These are phyloP conservation scores for Lates japonicus DNA, from an alignment of 2,797 vertebrate species.

Conservation along the genomic window DNA sequence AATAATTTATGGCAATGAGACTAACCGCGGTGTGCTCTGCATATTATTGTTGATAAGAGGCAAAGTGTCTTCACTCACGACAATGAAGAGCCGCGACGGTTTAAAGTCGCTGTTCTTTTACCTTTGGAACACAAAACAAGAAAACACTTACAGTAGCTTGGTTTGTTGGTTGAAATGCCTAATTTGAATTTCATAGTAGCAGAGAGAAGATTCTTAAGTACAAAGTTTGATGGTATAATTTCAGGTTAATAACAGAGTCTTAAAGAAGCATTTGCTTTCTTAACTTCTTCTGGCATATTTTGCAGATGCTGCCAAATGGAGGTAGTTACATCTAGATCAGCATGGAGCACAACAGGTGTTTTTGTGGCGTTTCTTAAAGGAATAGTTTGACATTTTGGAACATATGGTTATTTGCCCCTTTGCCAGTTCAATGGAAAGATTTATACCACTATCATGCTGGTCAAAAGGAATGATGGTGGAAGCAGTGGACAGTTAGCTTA, in stretches of 20 bases:
- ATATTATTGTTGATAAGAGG: constrained; percentile 72
- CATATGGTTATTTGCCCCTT: constrained; percentile 2
- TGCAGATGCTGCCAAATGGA: constrained; percentile 2
- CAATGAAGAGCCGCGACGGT: constrained; percentile 50
- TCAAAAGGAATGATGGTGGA: not conserved
- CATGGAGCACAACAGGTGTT: constrained; percentile 7
- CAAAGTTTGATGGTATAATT: constrained; percentile 30
- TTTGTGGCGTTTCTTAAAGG: not conserved
- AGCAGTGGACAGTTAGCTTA: not conserved
- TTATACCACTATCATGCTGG: not conserved
- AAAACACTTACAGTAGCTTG: not conserved
- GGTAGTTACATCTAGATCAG: not conserved
- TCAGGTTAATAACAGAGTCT: constrained; percentile 18
- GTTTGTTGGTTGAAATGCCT: constrained; percentile 30
- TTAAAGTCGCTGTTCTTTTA: constrained; percentile 53
- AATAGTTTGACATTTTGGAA: not conserved
- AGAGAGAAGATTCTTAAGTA: constrained; percentile 9
- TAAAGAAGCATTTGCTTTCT: not conserved
- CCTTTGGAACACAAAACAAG: constrained; percentile 28
- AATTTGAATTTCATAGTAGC: constrained; percentile 25
- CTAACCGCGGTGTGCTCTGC: constrained; percentile 76
- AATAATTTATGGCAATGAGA: constrained; percentile 85
- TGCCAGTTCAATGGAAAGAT: not conserved
- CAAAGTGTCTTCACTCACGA: constrained; percentile 61
- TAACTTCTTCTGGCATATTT: constrained; percentile 4